phyloP scores from a whole-genome alignment of 92 coral and sea anemone genomes.

The Chrysogorgia sp. region DNA sequence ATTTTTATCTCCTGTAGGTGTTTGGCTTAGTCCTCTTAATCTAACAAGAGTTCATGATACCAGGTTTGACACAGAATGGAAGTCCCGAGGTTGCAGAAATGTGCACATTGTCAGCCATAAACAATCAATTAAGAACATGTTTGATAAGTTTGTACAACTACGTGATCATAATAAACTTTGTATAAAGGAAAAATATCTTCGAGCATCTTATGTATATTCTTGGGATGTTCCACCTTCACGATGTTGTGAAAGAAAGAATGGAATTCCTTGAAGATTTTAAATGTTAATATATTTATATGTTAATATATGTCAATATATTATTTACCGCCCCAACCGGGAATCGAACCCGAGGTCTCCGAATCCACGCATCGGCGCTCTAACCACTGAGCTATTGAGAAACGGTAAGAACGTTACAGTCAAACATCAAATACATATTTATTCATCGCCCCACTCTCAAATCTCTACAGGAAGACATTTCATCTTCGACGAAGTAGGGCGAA shows the following conservation, averaged over 20 bases:
- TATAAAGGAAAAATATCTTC: conserved; percentile 66
- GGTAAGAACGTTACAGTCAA: no score
- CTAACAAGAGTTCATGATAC: conserved; percentile 82
- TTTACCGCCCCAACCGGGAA: no score
- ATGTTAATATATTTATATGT: no score
- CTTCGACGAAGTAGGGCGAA: no score
- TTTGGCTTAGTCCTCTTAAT: conserved; percentile 89
- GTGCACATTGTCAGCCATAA: conserved; percentile 93
- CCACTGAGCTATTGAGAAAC: no score
- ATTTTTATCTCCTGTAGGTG: conserved; percentile 72
- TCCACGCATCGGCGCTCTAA: no score
- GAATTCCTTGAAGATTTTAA: conserved; percentile 73
- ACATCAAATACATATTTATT: no score
- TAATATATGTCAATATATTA: no score
- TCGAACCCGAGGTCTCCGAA: no score
- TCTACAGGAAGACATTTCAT: no score
- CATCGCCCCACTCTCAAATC: no score
- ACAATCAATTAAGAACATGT: conserved; percentile 82
- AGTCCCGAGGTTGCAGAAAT: conserved; percentile 89
- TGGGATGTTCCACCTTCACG: conserved; percentile 90
- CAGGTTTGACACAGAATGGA: conserved; percentile 94
- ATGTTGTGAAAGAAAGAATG: conserved; percentile 81
- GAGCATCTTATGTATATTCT: conserved; percentile 77
- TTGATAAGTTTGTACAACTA: conserved; percentile 65
- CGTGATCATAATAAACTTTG: conserved; percentile 69